These are phyloP conservation scores for Papilio dardanus DNA, from an alignment of 1,140 invertebrate genomes.

Conservation along the genomic window DNA sequence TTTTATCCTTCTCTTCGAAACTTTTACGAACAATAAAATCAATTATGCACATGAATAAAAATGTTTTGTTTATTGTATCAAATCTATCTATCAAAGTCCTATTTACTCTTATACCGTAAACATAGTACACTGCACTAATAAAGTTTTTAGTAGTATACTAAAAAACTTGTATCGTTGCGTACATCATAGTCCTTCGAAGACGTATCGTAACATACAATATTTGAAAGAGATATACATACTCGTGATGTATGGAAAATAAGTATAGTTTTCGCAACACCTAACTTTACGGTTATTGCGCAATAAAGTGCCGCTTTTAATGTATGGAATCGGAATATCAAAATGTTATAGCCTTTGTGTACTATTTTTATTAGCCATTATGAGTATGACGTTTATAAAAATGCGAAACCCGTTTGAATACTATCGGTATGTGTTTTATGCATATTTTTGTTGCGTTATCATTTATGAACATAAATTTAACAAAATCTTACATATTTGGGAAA, in stretches of 20 bases:
- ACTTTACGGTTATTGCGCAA: constrained; percentile 47
- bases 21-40: too few relatives aligned
- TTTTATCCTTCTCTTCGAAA: too few relatives aligned
- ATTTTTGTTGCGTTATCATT: constrained; percentile 3
- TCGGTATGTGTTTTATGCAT: constrained; percentile 3
- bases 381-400: constrained; percentile 33
- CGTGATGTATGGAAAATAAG: constrained; percentile 21
- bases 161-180: neutral
- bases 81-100: too few relatives aligned
- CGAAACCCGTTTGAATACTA: constrained; percentile 21
- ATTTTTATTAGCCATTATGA: constrained; percentile 38
- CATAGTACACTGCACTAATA: too few relatives aligned
- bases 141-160: neutral
- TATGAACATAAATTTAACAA: too few relatives aligned
- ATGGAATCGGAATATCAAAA: constrained; percentile 38
- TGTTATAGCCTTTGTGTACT: constrained; percentile 38
- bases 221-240: constrained; percentile 18
- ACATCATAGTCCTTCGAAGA: neutral
- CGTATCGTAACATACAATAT: neutral
- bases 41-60: too few relatives aligned
- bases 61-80: too few relatives aligned
- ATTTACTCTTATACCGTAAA: too few relatives aligned
- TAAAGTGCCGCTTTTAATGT: constrained; percentile 43
- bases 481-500: too few relatives aligned
- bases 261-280: constrained; percentile 50